These are phyloP conservation scores for Gallinago nigripennis DNA, from an alignment of 2,797 vertebrate species.

Conservation along the genomic window DNA sequence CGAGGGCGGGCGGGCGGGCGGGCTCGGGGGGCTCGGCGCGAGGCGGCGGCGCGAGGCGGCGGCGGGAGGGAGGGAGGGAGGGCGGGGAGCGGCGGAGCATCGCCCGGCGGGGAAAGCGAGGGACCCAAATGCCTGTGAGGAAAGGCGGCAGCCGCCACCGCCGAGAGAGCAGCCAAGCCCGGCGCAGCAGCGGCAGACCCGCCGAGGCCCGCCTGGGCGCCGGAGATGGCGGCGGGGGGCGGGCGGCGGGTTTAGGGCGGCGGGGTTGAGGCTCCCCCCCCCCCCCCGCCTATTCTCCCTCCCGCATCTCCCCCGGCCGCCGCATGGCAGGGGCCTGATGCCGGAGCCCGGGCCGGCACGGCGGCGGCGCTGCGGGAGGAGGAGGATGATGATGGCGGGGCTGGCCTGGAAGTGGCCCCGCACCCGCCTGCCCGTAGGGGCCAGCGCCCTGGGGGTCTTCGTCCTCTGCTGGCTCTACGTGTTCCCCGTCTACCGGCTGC, in stretches of 20 bases:
- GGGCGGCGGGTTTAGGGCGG: neutral
- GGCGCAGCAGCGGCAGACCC: neutral
- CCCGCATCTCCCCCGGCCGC: neutral
- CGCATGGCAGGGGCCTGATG: neutral
- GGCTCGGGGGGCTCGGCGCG: neutral
- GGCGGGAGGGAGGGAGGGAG: neutral
- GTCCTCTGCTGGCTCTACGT: constrained; percentile 95
- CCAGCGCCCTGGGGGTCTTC: constrained; percentile 86
- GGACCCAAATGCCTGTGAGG: constrained; percentile 14
- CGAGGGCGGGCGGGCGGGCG: neutral
- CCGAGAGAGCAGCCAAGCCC: neutral
- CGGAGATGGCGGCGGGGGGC: neutral
- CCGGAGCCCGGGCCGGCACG: neutral
- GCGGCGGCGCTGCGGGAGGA: constrained; percentile 46
- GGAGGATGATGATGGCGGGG: constrained; percentile 57
- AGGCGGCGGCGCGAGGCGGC: neutral
- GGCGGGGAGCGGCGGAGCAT: neutral
- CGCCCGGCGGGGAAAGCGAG: constrained; percentile 11
- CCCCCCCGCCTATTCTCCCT: neutral
- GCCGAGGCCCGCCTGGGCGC: neutral
- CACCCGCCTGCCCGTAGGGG: constrained; percentile 86
- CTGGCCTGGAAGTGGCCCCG: constrained; percentile 85
- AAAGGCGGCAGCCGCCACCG: neutral
- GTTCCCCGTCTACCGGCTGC: constrained; percentile 87
- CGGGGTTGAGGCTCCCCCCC: neutral